Conservation (phyloP, 2,888 invertebrate genomes). For the Leptopterna dolabrata region DNA sequence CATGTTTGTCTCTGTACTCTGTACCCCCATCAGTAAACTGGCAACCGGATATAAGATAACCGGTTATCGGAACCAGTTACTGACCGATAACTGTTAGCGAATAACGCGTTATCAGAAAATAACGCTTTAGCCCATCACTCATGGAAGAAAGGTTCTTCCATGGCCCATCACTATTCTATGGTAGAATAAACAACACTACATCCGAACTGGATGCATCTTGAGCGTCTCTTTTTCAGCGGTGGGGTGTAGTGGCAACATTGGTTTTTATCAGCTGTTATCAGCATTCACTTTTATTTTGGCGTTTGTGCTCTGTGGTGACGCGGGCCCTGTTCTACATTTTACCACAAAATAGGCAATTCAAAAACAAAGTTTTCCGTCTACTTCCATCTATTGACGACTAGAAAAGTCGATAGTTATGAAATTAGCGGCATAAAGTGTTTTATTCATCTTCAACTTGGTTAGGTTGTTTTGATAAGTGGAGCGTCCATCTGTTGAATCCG, state of each 20-base stretch:
- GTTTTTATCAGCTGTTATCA: background rate
- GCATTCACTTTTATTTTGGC: background rate
- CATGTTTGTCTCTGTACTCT: no score
- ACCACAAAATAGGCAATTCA: background rate
- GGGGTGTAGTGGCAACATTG: background rate
- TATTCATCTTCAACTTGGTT: background rate
- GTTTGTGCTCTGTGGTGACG: background rate
- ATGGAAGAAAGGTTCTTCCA: no score
- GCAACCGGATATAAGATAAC: no score
- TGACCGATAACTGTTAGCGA: no score
- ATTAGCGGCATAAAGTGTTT: background rate
- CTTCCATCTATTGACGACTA: background rate
- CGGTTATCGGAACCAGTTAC: no score
- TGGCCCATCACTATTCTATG: no score
- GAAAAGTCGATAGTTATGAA: background rate
- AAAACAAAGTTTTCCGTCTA: background rate
- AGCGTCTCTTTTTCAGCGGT: background rate
- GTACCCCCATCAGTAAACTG: no score
- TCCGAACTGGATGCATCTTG: background rate
- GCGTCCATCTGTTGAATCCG: background rate
- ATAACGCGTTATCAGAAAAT: no score
- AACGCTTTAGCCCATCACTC: no score
- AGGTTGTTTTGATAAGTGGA: background rate
- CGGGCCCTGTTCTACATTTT: background rate
- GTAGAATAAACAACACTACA: no score